Evolutionary conservation across 2,113 vertebrate species (phyloP).

Genomic region (Puffinus mauretanicus): DNA sequence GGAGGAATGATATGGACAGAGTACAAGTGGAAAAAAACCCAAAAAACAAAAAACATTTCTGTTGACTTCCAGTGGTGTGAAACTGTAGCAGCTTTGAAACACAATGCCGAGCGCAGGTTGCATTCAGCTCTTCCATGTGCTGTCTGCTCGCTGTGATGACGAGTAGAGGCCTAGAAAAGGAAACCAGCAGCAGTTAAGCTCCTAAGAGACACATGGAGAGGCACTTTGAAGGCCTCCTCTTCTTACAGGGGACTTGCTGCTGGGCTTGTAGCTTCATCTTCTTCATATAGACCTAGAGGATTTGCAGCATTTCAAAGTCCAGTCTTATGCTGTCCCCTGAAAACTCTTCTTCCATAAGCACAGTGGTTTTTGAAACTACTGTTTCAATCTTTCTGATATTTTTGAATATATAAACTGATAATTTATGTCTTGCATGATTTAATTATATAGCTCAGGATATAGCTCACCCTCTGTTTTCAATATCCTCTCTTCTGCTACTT

Average conservation of each 20-base stretch:
- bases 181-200: neutral
- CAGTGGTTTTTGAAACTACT: neutral
- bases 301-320: neutral
- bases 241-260: neutral
- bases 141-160: rapidly evolving
- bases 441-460: neutral
- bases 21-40: neutral
- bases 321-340: neutral
- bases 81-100: neutral
- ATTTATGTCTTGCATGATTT: neutral
- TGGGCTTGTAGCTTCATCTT: neutral
- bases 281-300: neutral
- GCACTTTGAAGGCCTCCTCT: neutral
- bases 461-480: rapidly evolving
- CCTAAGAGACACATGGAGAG: neutral
- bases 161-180: neutral
- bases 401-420: neutral
- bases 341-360: neutral
- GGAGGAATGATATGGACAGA: neutral
- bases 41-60: neutral
- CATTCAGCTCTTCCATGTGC: neutral
- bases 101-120: neutral
- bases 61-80: neutral
- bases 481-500: neutral
- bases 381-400: neutral